A percentile compares a stretch with the other conserved stretches of the same genome.
Evolutionary conservation across 2,888 invertebrate species (phyloP).

Genomic region (Muschampia plurimacula): DNA sequence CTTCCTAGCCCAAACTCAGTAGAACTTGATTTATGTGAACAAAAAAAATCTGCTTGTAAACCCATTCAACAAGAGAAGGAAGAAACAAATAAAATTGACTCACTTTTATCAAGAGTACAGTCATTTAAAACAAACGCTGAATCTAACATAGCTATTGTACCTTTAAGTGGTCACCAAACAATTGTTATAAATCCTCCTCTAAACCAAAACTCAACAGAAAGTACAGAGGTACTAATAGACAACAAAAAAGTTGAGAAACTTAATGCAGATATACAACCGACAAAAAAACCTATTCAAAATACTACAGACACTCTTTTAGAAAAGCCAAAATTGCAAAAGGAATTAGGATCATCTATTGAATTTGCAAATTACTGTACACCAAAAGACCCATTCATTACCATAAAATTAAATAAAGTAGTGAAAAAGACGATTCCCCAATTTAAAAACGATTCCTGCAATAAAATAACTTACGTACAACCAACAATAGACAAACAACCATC

Average conservation of each 20-base stretch:
- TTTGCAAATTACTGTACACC: constrained; percentile 61
- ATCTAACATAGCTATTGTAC: constrained; percentile 78
- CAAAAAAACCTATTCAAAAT: constrained; percentile 41
- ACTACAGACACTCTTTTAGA: background rate
- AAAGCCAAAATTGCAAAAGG: constrained; percentile 49
- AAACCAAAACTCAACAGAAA: constrained; percentile 54
- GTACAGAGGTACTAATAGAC: constrained; percentile 43
- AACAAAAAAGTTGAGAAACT: constrained; percentile 29
- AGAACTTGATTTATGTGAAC: constrained; percentile 56
- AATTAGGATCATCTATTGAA: constrained; percentile 57
- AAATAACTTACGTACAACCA: constrained; percentile 63
- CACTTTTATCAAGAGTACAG: constrained; percentile 75
- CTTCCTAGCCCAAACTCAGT: constrained; percentile 74
- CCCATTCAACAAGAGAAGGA: constrained; percentile 59
- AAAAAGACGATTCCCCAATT: constrained; percentile 77
- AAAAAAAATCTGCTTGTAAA: constrained; percentile 40
- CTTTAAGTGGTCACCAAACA: constrained; percentile 83
- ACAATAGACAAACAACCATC: constrained; percentile 75
- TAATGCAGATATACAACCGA: constrained; percentile 38
- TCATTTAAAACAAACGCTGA: constrained; percentile 80
- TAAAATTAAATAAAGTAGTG: constrained; percentile 78
- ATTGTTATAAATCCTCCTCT: constrained; percentile 80
- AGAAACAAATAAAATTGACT: constrained; percentile 53
- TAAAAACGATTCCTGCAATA: constrained; percentile 69
- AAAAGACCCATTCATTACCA: constrained; percentile 78